Evolutionary conservation across 2,888 invertebrate species (phyloP).

Genomic region (Ceriagrion tenellum): DNA sequence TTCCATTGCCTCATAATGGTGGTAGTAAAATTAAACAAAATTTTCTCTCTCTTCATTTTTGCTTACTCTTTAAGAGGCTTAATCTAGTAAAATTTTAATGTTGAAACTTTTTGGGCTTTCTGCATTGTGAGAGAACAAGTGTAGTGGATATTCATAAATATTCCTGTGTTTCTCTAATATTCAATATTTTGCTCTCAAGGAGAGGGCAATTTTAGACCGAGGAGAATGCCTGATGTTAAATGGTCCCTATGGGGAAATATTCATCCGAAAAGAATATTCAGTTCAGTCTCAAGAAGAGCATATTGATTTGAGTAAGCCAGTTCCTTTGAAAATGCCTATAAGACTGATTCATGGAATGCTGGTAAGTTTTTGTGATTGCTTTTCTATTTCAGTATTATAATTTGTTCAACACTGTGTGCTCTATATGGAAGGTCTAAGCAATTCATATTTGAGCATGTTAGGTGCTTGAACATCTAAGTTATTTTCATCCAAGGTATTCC

Average conservation of each 20-base stretch:
- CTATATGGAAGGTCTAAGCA: too few species aligned
- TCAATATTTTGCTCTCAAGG: neutral
- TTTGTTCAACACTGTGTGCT: too few species aligned
- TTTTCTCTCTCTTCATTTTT: too few species aligned
- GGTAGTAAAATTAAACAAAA: neutral
- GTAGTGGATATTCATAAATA: too few species aligned
- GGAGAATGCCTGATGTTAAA: constrained; percentile 50
- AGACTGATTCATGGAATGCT: constrained; percentile 67
- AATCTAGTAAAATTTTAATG: too few species aligned
- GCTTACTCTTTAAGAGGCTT: too few species aligned
- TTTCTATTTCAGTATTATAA: too few species aligned
- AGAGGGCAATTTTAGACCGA: constrained; percentile 52
- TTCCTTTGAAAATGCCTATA: constrained; percentile 58
- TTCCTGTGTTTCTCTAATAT: neutral
- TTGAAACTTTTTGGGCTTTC: too few species aligned
- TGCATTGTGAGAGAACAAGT: too few species aligned
- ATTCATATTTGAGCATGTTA: too few species aligned
- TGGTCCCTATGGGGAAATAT: constrained; percentile 63
- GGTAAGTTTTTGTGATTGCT: constrained; percentile 34
- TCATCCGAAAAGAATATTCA: constrained; percentile 64
- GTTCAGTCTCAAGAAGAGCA: constrained; percentile 42
- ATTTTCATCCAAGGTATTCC: too few species aligned
- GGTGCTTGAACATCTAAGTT: too few species aligned
- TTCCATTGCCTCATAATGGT: neutral
- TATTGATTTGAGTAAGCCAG: constrained; percentile 58